Base-by-base conservation (phyloP, 1,140 invertebrate species). In the Temnothorax curvispinosus region DNA sequence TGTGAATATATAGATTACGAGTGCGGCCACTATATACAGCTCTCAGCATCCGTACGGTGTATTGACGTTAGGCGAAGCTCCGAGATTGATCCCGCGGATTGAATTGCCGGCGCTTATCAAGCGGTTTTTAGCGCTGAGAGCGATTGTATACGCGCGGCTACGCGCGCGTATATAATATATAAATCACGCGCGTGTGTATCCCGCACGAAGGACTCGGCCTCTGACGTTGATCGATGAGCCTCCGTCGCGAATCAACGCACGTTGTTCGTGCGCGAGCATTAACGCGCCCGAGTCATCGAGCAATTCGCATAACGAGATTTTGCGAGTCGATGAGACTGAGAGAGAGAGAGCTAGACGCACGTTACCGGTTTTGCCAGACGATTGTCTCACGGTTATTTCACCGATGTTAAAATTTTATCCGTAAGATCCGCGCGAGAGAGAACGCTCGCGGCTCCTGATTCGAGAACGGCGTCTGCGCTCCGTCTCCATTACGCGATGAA, bases 161-260 rank as follows among this genome's bases (percentile, higher is more conserved):
- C 32, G n/a, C 5, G n/a, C 32, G 27, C 6, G 41, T 27, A 13
- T 58, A 60, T 62, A 76, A 27, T 27, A 56, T 86, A 86, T 89
- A 90, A 90, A 90, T 90, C 65, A 75, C 32, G 4, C 62, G 58
- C 32, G 50, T 58, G 71, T 38, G 54, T 74, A 71, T 41, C 60
- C 62, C 50, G 60, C 65, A 65, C 72, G 71, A 78, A 89, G 85
- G 75, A 85, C 58, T 52, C 32, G n/a, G 69, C 3, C 15, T 27
- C 8, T 58, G 85, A 90, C 89, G 74, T 86, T 90, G 89, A 90
- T 90, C 77, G 85, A 90, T 90, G 85, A 81, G 50, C 60, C 60
- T 27, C 21, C 56, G 72, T 69, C 76, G 69, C 77, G 52, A 76
- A 84, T 85, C 56, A 54, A 8, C 71, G 81, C 32, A 58, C 27